phyloP scores from a whole-genome alignment of 2,888 invertebrate genomes.

The Drosophila prolongata region DNA sequence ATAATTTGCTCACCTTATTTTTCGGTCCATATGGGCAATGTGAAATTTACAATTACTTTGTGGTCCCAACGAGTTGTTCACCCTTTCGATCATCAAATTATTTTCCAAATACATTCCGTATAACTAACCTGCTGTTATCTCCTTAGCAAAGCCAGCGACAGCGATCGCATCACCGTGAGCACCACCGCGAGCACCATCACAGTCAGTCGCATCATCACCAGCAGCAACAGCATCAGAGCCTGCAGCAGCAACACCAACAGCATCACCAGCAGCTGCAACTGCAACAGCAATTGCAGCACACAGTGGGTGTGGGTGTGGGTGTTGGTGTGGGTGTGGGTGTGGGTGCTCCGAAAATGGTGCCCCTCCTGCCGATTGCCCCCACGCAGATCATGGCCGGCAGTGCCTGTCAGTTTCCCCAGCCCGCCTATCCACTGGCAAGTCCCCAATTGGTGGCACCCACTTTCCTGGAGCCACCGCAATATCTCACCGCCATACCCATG shows the following conservation, averaged over 20 bases:
- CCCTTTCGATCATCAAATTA: not conserved
- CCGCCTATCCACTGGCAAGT: slow-evolving; percentile 85
- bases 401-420: slow-evolving; percentile 85
- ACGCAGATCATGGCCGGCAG: slow-evolving; percentile 70
- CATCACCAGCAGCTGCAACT: slow-evolving; percentile 50
- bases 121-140: not conserved
- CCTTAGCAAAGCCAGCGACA: slow-evolving; percentile 64
- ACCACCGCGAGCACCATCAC: slow-evolving; percentile 45
- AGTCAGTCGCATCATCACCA: slow-evolving; percentile 55
- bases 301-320: slow-evolving; percentile 20
- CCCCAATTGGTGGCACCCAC: slow-evolving; percentile 78
- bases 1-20: too few relatives aligned
- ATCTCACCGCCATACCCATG: slow-evolving; percentile 86
- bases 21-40: too few relatives aligned
- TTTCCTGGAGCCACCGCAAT: slow-evolving; percentile 86
- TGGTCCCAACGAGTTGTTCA: not conserved
- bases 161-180: slow-evolving; percentile 51
- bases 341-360: slow-evolving; percentile 63
- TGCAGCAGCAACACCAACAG: slow-evolving; percentile 52
- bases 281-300: slow-evolving; percentile 69
- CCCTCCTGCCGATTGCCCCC: slow-evolving; percentile 68
- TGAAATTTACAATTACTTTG: too few relatives aligned
- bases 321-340: not conserved
- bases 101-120: not conserved
- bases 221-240: slow-evolving; percentile 55